Evolutionary conservation across 2,113 vertebrate species (phyloP), one percentile per base, ranked within the genome.

Genomic region (Upupa epops): DNA sequence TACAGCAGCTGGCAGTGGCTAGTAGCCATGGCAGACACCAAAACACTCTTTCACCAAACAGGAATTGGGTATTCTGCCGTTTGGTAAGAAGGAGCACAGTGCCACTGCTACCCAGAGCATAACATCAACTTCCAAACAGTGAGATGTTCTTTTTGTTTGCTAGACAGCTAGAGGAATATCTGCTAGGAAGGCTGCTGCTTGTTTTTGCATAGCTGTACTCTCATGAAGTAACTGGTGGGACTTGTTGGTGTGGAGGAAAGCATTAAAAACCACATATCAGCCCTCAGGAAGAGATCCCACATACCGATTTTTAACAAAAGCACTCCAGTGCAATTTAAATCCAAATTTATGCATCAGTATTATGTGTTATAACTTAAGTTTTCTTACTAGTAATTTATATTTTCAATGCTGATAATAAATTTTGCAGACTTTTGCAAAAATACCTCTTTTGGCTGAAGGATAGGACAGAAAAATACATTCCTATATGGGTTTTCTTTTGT

Each of bases 1-100:
- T 0, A 0, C 31, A 42, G 37, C 58, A 71, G 7, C 37, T 16
- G 22, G 8, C n/a, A 28, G 29, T 31, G 45, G 24, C 40, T 31
- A 40, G 54, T 12, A 61, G 54, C 31, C 8, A 29, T 8, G 17
- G 29, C 42, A 25, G 17, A 32, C 13, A 13, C 15, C 31, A 58
- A 10, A 55, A 28, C 45, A 49, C 14, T 21, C 42, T 59, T 9
- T 36, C 20, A 13, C n/a, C 45, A 42, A 82, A 8, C 49, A 17
- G 20, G 48, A 34, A 49, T 3, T 72, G 25, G 25, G 5, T 70
- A 5, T 85, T 48, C 40, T 56, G 46, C 45, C 24, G 7, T 48
- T 61, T 42, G 69, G 9, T 24, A 59, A 54, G 37, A 13, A 63
- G 18, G 26, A 80, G 29, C 49, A 46, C 13, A 36, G 11, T 36